Conservation (phyloP, 2,888 invertebrate species). For the Tachina lurida region DNA sequence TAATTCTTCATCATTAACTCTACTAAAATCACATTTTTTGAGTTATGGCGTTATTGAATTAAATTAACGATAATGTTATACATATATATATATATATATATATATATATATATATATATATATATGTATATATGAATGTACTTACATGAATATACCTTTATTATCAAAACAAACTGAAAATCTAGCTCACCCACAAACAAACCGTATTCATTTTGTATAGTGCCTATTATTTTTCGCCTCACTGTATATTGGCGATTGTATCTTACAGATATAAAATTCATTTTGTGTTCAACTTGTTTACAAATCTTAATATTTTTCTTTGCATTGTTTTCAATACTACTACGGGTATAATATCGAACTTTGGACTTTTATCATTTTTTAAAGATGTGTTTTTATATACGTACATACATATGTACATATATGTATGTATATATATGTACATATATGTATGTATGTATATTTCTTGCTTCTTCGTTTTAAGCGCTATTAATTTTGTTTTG, state of each 20-base stretch:
- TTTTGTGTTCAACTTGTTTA: conserved; percentile 40
- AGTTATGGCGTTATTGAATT: too few species aligned
- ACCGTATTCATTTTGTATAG: not conserved
- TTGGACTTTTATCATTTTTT: conserved; percentile 53
- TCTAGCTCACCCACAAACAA: conserved; percentile 25
- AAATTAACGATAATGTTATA: too few species aligned
- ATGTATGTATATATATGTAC: too few species aligned
- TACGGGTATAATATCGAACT: conserved; percentile 36
- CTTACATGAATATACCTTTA: not conserved
- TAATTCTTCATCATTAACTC: too few species aligned
- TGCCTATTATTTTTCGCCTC: conserved; percentile 15
- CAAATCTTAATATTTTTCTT: conserved; percentile 4
- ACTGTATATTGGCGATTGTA: not conserved
- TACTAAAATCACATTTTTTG: too few species aligned
- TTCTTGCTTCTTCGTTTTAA: conserved; percentile 23
- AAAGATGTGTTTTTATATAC: conserved; percentile 29
- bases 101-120: too few species aligned
- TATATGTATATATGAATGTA: too few species aligned
- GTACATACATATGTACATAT: conserved; percentile 20
- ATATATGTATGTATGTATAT: too few species aligned
- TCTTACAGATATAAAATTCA: conserved; percentile 51
- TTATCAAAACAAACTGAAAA: conserved; percentile 9
- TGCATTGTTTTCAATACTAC: conserved; percentile 24
- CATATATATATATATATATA: too few species aligned
- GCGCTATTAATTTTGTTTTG: not conserved